These are phyloP conservation scores for Tinea pellionella DNA, from an alignment of 2,888 invertebrate genomes.

Conservation along the genomic window DNA sequence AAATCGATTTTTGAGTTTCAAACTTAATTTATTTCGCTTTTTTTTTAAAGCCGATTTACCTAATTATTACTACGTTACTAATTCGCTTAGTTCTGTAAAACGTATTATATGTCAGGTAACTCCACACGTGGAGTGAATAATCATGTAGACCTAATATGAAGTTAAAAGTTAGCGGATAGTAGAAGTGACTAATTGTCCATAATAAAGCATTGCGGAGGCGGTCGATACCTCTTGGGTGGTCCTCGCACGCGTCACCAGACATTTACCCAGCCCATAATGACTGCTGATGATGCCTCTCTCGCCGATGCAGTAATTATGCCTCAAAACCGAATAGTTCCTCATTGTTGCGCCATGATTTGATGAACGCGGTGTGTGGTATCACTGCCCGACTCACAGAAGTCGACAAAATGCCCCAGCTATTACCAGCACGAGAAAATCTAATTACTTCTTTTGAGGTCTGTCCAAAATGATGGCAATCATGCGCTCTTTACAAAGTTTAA, in stretches of 20 bases:
- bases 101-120: too few relatives aligned
- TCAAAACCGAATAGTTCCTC: constrained; percentile 41
- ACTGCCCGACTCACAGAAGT: not conserved
- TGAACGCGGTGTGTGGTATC: constrained; percentile 41
- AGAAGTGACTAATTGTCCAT: constrained; percentile 3
- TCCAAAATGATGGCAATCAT: not conserved
- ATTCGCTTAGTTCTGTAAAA: too few relatives aligned
- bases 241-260: constrained; percentile 29
- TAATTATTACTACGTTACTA: too few relatives aligned
- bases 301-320: constrained; percentile 43
- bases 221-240: constrained; percentile 34
- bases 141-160: too few relatives aligned
- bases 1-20: too few relatives aligned
- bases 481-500: not conserved
- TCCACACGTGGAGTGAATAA: too few relatives aligned
- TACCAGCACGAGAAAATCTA: constrained; percentile 5
- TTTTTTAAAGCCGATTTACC: too few relatives aligned
- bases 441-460: not conserved
- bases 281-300: constrained; percentile 36
- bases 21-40: too few relatives aligned
- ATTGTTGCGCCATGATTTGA: constrained; percentile 43
- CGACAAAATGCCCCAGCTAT: not conserved
- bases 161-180: not conserved
- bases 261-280: constrained; percentile 36
- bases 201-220: constrained; percentile 1